Base-by-base conservation (phyloP, 2,888 invertebrate species). In the Coelopa pilipes region DNA sequence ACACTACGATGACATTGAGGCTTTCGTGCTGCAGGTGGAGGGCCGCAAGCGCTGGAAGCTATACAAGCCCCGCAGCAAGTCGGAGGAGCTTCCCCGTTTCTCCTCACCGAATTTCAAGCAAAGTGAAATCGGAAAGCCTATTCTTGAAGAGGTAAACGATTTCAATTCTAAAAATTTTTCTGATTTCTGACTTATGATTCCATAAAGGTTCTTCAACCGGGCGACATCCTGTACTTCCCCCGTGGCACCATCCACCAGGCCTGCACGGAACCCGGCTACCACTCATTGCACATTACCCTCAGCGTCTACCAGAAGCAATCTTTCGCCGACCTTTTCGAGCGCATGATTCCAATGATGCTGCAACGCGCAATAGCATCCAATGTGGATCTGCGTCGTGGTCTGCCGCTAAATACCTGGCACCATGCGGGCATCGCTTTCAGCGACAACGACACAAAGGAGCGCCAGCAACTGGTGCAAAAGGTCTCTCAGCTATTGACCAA, bases 1-100 rank as follows among this genome's bases (percentile, higher is more conserved):
- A 0, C 99, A 99, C 87, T 99, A 94, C 85, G 99, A 99, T 88
- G 99, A 99, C 83, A 99, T 99, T 78, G 99, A 99, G 88, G 99
- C 98, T 0, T 99, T 99, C 85, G 93, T 99, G 65, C 85, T 99
- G 66, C 99, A 99, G 89, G 89, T 98, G 1, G 99, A 99, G 88
- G 99, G 99, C 0, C 92, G 93, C 81, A 99, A 99, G 86, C 92
- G 93, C 78, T 99, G 99, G 99, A 92, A 92, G 79, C 88, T 99
- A 13, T 99, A 98, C 72, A 91, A 91, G 79, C 97, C 98, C 15
- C 89, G 90, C 84, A 83, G 81, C n/a, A 83, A 88, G 5, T 89
- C 90, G 55, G 94, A 95, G 85, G 87, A 90, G 1, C 88, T 99
- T 55, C 94, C 98, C 0, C 89, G 96, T 77, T 90, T 90, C 79